These are phyloP conservation scores for Pseudorectes ferrugineus DNA, from an alignment of 2,113 vertebrate genomes.

Conservation along the genomic window DNA sequence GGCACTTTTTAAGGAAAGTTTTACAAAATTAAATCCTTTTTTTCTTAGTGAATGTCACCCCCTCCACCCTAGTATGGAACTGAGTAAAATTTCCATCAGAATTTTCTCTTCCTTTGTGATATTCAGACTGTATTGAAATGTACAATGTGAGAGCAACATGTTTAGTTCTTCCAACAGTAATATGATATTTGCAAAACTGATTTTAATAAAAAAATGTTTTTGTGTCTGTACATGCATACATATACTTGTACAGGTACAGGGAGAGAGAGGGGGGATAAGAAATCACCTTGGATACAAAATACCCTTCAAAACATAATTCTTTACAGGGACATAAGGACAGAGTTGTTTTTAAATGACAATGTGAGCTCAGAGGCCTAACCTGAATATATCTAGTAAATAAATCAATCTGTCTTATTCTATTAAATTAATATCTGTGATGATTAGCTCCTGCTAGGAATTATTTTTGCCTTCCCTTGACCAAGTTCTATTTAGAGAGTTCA, in stretches of 20 bases:
- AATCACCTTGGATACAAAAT: background rate
- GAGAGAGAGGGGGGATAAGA: background rate
- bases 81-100: background rate
- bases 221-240: background rate
- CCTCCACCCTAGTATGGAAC: background rate
- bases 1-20: background rate
- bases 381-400: background rate
- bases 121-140: background rate
- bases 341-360: background rate
- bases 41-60: background rate
- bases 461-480: background rate
- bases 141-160: background rate
- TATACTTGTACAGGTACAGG: background rate
- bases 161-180: background rate
- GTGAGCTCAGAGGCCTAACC: background rate
- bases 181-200: background rate
- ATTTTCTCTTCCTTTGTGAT: background rate
- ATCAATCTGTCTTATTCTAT: constrained; percentile 3
- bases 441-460: background rate
- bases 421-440: constrained; percentile 6
- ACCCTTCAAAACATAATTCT: background rate
- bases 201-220: background rate
- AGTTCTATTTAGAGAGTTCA: background rate
- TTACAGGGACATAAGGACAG: background rate
- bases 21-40: background rate